These are phyloP conservation scores for Smittia sp. DNA, from an alignment of 2,888 invertebrate species.

Conservation along the genomic window DNA sequence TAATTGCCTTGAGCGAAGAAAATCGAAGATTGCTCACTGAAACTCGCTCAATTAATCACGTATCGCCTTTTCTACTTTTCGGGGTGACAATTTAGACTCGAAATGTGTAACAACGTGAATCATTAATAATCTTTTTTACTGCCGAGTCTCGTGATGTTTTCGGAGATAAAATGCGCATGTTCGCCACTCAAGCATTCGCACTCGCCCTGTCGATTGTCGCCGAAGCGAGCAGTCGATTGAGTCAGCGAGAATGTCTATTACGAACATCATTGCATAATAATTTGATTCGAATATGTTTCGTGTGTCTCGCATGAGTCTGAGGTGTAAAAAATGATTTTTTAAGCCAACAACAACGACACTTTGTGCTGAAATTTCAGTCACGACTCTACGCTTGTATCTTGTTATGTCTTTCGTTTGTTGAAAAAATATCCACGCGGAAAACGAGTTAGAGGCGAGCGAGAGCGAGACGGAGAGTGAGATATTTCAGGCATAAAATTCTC, in stretches of 20 bases:
- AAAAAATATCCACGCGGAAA: constrained; percentile 1
- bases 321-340: constrained; percentile 10
- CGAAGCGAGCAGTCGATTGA: not conserved
- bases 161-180: constrained; percentile 34
- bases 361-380: constrained; percentile 16
- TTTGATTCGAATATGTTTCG: not conserved
- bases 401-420: not conserved
- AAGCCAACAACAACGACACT: not conserved
- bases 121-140: constrained; percentile 17
- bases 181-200: not conserved
- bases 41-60: constrained; percentile 19
- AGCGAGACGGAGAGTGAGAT: not conserved
- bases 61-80: not conserved
- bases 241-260: constrained; percentile 2
- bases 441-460: not conserved
- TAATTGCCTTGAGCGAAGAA: constrained; percentile 2
- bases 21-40: not conserved
- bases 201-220: constrained; percentile 6
- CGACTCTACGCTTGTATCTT: constrained; percentile 2
- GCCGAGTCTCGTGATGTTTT: constrained; percentile 14
- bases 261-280: not conserved
- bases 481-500: not conserved
- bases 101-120: constrained; percentile 4
- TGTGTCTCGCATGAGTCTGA: constrained; percentile 11
- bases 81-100: constrained; percentile 17